phyloP scores from a whole-genome alignment of 2,888 invertebrate genomes.

The Allolobophora icterica region DNA sequence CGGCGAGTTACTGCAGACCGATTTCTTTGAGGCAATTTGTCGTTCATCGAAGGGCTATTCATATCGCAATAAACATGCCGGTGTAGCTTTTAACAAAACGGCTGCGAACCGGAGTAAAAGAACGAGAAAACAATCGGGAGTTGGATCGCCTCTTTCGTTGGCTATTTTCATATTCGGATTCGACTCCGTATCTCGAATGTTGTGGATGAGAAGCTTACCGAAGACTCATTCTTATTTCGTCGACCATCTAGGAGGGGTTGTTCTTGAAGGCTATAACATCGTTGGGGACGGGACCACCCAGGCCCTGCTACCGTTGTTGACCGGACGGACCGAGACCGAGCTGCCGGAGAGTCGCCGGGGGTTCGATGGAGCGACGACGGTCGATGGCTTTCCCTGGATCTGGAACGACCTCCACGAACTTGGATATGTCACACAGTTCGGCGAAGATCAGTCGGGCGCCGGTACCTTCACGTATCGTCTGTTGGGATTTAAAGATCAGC shows the following conservation, averaged over 20 bases:
- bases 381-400: slow-evolving; percentile 83
- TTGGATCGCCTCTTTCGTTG: slow-evolving; percentile 19
- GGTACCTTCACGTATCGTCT: slow-evolving; percentile 90
- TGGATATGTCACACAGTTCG: slow-evolving; percentile 76
- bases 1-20: slow-evolving; percentile 39
- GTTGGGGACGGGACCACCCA: slow-evolving; percentile 52
- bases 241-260: slow-evolving; percentile 53
- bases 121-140: not conserved
- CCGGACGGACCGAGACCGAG: slow-evolving; percentile 48
- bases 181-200: slow-evolving; percentile 82
- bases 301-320: slow-evolving; percentile 50
- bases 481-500: slow-evolving; percentile 81
- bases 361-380: slow-evolving; percentile 69
- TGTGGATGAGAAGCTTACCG: slow-evolving; percentile 59
- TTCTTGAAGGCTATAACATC: slow-evolving; percentile 52
- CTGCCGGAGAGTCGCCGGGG: slow-evolving; percentile 48
- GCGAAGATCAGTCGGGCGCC: slow-evolving; percentile 77
- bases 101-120: not conserved
- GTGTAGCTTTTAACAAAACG: slow-evolving; percentile 58
- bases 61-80: slow-evolving; percentile 75
- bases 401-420: slow-evolving; percentile 77
- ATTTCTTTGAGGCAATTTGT: slow-evolving; percentile 48
- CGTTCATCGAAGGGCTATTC: slow-evolving; percentile 56
- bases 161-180: slow-evolving; percentile 78
- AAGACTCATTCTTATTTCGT: slow-evolving; percentile 57